Evolutionary conservation across 2,797 vertebrate species (phyloP), one percentile per base, ranked within the genome.

Genomic region (Cyprinodon diabolis): DNA sequence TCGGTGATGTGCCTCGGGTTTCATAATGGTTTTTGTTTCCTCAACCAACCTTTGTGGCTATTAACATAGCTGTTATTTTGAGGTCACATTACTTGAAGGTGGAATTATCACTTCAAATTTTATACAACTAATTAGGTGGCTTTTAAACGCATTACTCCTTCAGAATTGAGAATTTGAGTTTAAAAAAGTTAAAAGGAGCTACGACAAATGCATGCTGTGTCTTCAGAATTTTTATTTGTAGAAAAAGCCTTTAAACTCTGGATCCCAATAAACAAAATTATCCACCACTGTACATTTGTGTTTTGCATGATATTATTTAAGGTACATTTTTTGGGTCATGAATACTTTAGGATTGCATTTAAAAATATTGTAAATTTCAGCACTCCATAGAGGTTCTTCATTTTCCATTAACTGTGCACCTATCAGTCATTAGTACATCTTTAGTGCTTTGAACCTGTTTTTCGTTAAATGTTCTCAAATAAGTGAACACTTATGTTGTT

Each of bases 321-420:
- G 30, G 30, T 35, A 6, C 30, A 58, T 30, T 30, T 43, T 43
- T 43, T 43, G 8, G 30, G 30, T 30, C 35, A 37, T 60, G 57
- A 19, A 60, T 60, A 37, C 57, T 60, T 35, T 60, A 2, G 57
- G 7, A 60, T 19, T 15, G 57, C 30, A 37, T 30, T 60, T 60
- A 78, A 86, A 82, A 83, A 83, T 74, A 86, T 82, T 79, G 71
- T 84, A 71, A 69, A 68, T 74, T 88, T 79, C 79, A 81, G 68
- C 67, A 77, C 71, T 76, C 74, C 40, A 69, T 76, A 66, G 54
- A 78, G 79, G 73, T 74, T 68, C 67, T 76, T 70, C 83, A 83
- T 85, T 83, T 51, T 76, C 63, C 78, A 71, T 84, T 78, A 83
- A 78, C 89, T 81, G 87, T 84, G 71, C 81, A 87, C 87, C 88